Evolutionary conservation across 1,140 invertebrate species (phyloP).

Genomic region (Papilio polytes): DNA sequence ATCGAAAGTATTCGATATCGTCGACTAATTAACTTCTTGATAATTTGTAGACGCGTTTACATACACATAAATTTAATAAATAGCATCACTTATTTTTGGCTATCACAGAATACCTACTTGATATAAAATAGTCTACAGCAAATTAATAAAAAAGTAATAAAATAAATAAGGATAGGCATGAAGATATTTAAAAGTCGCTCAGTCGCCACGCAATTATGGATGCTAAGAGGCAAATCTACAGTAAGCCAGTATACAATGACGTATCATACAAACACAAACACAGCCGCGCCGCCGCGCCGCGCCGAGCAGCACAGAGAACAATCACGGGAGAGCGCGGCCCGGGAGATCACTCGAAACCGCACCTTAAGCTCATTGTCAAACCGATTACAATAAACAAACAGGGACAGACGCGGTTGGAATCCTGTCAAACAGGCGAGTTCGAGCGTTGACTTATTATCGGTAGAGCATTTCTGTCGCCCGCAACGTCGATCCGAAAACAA

Average conservation of each 20-base stretch:
- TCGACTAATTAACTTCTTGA: conserved; percentile 1
- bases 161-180: conserved; percentile 47
- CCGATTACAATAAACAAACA: conserved; percentile 84
- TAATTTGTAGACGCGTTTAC: not conserved
- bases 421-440: conserved; percentile 83
- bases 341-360: conserved; percentile 82
- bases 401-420: conserved; percentile 83
- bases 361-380: conserved; percentile 84
- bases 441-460: conserved; percentile 83
- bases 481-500: conserved; percentile 45
- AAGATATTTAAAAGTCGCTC: conserved; percentile 75
- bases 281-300: conserved; percentile 61
- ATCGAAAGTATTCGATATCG: not conserved
- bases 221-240: conserved; percentile 81
- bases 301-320: conserved; percentile 76
- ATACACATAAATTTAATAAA: not conserved
- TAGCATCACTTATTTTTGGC: not conserved
- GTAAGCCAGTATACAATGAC: conserved; percentile 79
- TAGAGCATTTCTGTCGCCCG: conserved; percentile 76
- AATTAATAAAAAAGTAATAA: conserved; percentile 12
- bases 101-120: not conserved
- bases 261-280: conserved; percentile 81
- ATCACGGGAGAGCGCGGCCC: conserved; percentile 73
- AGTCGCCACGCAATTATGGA: conserved; percentile 78
- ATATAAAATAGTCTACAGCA: not conserved